Evolutionary conservation across 2,888 invertebrate genomes (phyloP).

Genomic region (Frankliniella intonsa): DNA sequence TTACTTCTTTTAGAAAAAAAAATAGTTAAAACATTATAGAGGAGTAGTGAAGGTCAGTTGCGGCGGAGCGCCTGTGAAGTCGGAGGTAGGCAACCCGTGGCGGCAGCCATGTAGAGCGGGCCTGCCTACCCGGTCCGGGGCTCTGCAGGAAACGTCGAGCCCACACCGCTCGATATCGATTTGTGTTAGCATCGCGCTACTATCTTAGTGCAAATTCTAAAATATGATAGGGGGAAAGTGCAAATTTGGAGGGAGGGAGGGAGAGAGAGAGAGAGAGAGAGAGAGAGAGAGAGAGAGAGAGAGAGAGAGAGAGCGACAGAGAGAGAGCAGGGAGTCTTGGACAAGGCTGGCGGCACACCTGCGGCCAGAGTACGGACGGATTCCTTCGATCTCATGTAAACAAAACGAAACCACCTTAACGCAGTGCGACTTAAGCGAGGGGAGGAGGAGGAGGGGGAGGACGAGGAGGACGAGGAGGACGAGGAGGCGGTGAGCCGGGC

Average conservation of each 20-base stretch:
- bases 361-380: neutral
- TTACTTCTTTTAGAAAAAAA: neutral
- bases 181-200: no score
- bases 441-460: slow-evolving; percentile 24
- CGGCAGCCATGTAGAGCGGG: neutral
- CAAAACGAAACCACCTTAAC: neutral
- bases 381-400: neutral
- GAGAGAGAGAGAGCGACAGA: slow-evolving; percentile 30
- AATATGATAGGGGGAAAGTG: neutral
- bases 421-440: neutral
- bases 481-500: neutral
- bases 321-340: neutral
- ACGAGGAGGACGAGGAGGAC: neutral
- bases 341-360: neutral
- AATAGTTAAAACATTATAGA: neutral
- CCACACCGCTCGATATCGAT: no score
- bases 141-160: neutral
- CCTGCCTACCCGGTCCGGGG: no score
- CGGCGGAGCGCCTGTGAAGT: neutral
- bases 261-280: neutral
- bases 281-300: slow-evolving; percentile 30
- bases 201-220: no score
- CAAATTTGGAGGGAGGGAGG: neutral
- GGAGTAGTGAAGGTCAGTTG: neutral
- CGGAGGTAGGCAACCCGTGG: neutral